Base-by-base conservation (phyloP, 2,888 invertebrate species). In the Drosophila kambysellisi region DNA sequence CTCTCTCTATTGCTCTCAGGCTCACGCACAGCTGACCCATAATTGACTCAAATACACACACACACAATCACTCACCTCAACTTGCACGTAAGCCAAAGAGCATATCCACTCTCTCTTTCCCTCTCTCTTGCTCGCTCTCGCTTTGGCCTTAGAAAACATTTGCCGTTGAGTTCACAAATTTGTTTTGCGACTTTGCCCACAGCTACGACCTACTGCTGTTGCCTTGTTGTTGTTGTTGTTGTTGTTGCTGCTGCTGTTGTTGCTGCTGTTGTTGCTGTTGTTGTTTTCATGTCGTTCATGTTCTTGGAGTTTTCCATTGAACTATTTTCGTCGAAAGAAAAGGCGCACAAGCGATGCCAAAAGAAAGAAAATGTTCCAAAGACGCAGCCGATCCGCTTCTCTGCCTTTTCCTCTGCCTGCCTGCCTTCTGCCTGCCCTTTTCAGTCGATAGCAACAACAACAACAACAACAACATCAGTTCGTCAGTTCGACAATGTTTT, bases 21-120 rank as follows among this genome's bases (percentile, higher is more conserved):
- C 85, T 83, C 70, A 84, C 81, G 89, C 84, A 88, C 85, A 89
- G 85, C 85, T 85, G 85, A 85, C 89, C 85, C 89, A 89, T 84
- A 85, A 85, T 81, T 83, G 87, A 76, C 76, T 63, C 72, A 66
- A 71, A 67, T 72, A 72, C 67, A 67, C 62, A 33, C 50, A 68
- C 39, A 60, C 46, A 70, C 33, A 73, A 30, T 29, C 51, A 61
- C 56, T 58, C 67, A 57, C 37, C 85, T 85, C 73, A 67, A 65
- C 57, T 70, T 61, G 77, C 79, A 75, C 79, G 74, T 79, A 82
- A 64, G 41, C 83, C 70, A 66, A 62, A 52, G 46, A 59, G 53
- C 58, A 43, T 37, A 30, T 58, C 60, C 52, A 37, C 46, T 56
- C 52, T 53, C 66, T n/a, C 54, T 54, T 25, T 30, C 60, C 15